A percentile compares a stretch with the other conserved stretches of the same genome.
These are phyloP conservation scores for Drosophila barbarae DNA, from an alignment of 2,888 invertebrate genomes.

Conservation along the genomic window DNA sequence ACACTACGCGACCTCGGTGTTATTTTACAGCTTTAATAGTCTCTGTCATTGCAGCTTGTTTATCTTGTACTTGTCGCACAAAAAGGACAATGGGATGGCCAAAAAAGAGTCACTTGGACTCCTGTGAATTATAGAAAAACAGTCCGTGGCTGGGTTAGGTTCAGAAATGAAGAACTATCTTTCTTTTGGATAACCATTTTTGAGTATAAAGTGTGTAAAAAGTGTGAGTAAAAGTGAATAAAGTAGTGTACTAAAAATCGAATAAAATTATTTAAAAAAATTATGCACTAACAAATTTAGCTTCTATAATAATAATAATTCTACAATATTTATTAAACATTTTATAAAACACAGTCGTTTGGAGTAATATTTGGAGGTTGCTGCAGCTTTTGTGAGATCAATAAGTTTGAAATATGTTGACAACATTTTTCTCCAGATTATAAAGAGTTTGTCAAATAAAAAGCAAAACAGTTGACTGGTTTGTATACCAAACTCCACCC, in stretches of 20 bases:
- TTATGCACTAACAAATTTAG: no score
- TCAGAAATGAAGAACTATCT: not conserved
- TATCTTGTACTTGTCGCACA: conserved; percentile 33
- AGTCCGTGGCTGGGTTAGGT: not conserved
- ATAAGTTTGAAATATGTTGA: not conserved
- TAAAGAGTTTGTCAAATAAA: conserved; percentile 47
- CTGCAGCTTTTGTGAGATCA: no score
- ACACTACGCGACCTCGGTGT: conserved; percentile 45
- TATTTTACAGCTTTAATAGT: conserved; percentile 68
- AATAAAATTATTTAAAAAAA: not conserved
- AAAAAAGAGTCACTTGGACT: conserved; percentile 31
- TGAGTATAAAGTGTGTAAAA: not conserved
- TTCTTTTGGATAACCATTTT: not conserved
- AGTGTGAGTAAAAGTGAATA: no score
- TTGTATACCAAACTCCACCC: not conserved
- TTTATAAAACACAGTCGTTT: no score
- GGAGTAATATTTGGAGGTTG: no score
- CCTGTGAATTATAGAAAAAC: conserved; percentile 13
- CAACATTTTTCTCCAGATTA: conserved; percentile 15
- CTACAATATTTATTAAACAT: no score
- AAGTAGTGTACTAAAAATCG: not conserved
- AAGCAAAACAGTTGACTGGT: conserved; percentile 18
- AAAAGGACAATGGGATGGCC: not conserved
- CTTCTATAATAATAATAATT: no score
- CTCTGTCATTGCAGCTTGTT: conserved; percentile 53